These are phyloP conservation scores for Teleiodes luculella DNA, from an alignment of 2,888 invertebrate species.

Conservation along the genomic window DNA sequence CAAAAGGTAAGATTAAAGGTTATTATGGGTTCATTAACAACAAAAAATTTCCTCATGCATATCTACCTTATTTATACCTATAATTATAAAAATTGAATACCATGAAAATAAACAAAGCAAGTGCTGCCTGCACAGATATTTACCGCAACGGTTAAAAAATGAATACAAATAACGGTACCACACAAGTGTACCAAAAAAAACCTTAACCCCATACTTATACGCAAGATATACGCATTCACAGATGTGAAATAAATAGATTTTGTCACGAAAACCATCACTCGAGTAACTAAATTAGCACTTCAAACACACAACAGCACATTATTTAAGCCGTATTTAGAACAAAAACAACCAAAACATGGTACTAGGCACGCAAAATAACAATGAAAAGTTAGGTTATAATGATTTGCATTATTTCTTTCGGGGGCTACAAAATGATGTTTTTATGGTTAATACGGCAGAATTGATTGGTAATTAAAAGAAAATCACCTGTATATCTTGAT, in stretches of 20 bases:
- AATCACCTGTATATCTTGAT: constrained; percentile 69
- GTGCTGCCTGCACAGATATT: not conserved
- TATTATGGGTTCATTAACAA: too few species aligned
- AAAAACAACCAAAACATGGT: constrained; percentile 10
- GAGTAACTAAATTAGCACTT: not conserved
- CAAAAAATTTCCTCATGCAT: too few species aligned
- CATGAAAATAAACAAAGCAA: too few species aligned
- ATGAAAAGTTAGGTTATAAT: constrained; percentile 56
- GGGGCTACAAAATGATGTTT: constrained; percentile 8
- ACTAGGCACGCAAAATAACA: constrained; percentile 20
- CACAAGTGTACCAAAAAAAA: not conserved
- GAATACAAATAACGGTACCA: constrained; percentile 9
- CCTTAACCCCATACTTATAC: not conserved
- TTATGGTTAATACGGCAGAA: constrained; percentile 11
- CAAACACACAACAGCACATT: constrained; percentile 6
- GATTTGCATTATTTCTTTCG: constrained; percentile 44
- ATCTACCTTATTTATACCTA: too few species aligned
- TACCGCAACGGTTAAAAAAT: not conserved
- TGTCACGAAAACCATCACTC: not conserved
- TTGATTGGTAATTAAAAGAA: constrained; percentile 10
- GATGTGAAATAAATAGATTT: not conserved
- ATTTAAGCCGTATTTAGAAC: constrained; percentile 6
- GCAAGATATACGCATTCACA: not conserved
- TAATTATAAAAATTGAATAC: not conserved
- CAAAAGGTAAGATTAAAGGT: too few species aligned